These are phyloP conservation scores for Monodelphis domestica DNA, from an alignment of 2,797 vertebrate species.

Conservation along the genomic window DNA sequence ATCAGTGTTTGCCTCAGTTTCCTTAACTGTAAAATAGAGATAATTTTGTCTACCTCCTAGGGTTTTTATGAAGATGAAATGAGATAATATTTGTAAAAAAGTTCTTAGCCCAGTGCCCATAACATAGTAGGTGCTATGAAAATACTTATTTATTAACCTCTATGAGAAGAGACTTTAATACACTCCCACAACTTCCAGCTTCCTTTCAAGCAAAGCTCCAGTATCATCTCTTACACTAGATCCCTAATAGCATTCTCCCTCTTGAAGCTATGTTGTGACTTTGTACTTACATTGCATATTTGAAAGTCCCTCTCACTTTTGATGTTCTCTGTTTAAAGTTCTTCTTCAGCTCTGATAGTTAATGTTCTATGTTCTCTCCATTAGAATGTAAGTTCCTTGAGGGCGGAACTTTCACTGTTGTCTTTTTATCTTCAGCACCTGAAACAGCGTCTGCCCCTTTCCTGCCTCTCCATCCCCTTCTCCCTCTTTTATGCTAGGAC, in stretches of 20 bases:
- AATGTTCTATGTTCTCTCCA: neutral
- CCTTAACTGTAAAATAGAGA: no score
- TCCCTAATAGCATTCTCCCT: neutral
- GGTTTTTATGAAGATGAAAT: no score
- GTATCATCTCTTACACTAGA: neutral
- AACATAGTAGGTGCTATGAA: neutral
- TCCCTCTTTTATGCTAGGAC: neutral
- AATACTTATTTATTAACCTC: neutral
- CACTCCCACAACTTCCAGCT: neutral
- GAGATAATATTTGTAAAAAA: no score
- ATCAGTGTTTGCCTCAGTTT: no score
- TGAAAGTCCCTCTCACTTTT: neutral
- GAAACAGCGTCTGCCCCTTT: neutral
- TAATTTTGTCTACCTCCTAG: no score
- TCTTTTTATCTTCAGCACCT: neutral
- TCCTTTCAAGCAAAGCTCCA: neutral
- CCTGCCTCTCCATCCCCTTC: neutral
- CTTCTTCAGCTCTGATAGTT: neutral
- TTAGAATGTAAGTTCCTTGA: neutral
- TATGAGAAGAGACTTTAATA: neutral
- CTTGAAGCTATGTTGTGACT: neutral
- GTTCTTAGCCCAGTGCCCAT: neutral
- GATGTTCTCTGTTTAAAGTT: neutral
- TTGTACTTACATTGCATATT: neutral
- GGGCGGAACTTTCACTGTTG: neutral